These are phyloP conservation scores for Engystomops pustulosus DNA, from an alignment of 2,113 vertebrate genomes.

Conservation along the genomic window DNA sequence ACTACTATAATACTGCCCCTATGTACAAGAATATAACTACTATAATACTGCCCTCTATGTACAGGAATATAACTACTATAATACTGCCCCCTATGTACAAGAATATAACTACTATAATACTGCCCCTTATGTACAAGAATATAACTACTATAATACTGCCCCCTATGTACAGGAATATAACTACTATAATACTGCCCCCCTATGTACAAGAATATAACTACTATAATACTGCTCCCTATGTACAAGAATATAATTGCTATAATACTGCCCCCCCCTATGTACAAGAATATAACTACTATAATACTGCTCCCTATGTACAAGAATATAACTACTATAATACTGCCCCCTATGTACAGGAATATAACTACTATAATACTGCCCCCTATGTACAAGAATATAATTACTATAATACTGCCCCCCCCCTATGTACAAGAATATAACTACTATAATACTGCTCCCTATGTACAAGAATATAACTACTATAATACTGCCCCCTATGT, in stretches of 20 bases:
- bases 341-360: neutral
- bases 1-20: neutral
- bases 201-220: neutral
- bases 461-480: slow-evolving; percentile 9
- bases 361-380: neutral
- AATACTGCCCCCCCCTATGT: neutral
- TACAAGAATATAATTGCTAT: slow-evolving; percentile 6
- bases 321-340: slow-evolving; percentile 1
- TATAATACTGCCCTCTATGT: neutral
- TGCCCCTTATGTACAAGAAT: neutral
- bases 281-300: slow-evolving; percentile 7
- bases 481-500: slow-evolving; percentile 5
- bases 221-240: slow-evolving; percentile 12
- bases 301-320: neutral
- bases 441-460: neutral
- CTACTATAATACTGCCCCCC: neutral
- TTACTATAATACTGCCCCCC: neutral
- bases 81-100: neutral
- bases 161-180: slow-evolving; percentile 8
- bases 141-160: slow-evolving; percentile 2
- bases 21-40: slow-evolving; percentile 1
- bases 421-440: neutral
- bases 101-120: slow-evolving; percentile 1
- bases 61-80: slow-evolving; percentile 2
- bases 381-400: neutral